Base-by-base conservation (phyloP, 2,797 vertebrate genomes). In the Brachyalestes nurse region DNA sequence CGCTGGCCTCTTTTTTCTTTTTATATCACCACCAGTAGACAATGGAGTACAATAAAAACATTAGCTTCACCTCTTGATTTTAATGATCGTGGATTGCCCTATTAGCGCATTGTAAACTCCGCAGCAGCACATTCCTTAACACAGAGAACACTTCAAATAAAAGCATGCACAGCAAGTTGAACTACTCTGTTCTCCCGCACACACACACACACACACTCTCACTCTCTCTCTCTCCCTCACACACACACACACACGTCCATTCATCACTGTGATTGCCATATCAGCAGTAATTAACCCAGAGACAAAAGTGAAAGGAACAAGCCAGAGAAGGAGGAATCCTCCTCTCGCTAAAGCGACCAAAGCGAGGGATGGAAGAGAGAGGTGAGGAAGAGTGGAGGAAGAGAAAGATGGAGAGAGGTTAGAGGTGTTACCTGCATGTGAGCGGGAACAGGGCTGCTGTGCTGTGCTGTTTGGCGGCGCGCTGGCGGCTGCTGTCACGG, bases 391-490 rank as follows among this genome's bases (percentile, higher is more conserved):
- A 94, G 79, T 7, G 87, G 90, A 94, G 88, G 88, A 89, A 94
- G 93, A 81, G 40, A 75, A 51, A 76, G 34, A 64, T 78, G 47
- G 49, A 77, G 45, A 77, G 53, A 93, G 90, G 90, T 87, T 92
- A 69, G 70, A 55, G 70, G 94, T 92, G 94, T 97, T 98, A 98
- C 97, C 97, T 98, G 96, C 91, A 95, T 93, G 94, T 96, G 96
- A 95, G 95, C 94, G 94, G 64, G 74, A 76, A 72, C 69, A 76
- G 82, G 75, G 73, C 78, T 75, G 78, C 74, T 72, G 80, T 45
- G 64, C 64, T 66, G 62, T 93, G 94, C 80, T 81, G 75, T 83
- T 82, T 84, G 55, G 65, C 45, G 75, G 66, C 72, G 82, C 80
- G 80, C 73, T 81, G 84, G 72, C 72, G 75, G 67, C 93, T 94